Conservation (phyloP, 2,888 invertebrate species). For the Elegia similella region DNA sequence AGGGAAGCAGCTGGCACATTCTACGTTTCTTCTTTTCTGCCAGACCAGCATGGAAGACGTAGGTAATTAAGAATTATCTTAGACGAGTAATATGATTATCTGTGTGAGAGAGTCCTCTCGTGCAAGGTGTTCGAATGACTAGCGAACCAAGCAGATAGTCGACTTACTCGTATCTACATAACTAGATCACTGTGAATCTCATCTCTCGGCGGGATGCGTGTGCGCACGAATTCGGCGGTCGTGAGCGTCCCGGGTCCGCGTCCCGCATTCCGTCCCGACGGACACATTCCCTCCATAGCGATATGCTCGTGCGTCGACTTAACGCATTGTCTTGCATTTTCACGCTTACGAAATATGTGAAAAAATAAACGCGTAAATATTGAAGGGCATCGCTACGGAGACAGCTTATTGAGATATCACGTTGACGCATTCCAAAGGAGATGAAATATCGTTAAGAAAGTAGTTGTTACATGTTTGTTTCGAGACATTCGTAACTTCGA, state of each 20-base stretch:
- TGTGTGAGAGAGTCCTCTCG: too few species aligned
- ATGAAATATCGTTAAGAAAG: neutral
- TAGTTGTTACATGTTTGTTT: too few species aligned
- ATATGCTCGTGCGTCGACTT: conserved; percentile 62
- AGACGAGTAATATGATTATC: too few species aligned
- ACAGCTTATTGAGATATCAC: neutral
- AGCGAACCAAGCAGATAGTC: too few species aligned
- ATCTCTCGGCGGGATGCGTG: conserved; percentile 45
- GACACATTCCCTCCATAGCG: conserved; percentile 67
- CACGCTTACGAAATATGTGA: conserved; percentile 40
- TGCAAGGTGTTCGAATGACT: too few species aligned
- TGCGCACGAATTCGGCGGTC: conserved; percentile 63
- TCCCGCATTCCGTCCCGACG: conserved; percentile 44
- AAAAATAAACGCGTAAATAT: conserved; percentile 16
- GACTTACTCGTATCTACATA: neutral
- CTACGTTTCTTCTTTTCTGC: too few species aligned
- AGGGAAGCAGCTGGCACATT: too few species aligned
- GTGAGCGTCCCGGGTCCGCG: conserved; percentile 43
- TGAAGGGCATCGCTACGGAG: neutral
- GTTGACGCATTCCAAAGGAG: neutral
- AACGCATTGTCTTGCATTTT: conserved; percentile 58
- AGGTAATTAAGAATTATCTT: too few species aligned
- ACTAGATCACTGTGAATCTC: neutral
- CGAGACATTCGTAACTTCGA: too few species aligned
- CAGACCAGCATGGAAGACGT: too few species aligned